Conservation (phyloP, 2,888 invertebrate species). For the Phrixothrix hirtus region DNA sequence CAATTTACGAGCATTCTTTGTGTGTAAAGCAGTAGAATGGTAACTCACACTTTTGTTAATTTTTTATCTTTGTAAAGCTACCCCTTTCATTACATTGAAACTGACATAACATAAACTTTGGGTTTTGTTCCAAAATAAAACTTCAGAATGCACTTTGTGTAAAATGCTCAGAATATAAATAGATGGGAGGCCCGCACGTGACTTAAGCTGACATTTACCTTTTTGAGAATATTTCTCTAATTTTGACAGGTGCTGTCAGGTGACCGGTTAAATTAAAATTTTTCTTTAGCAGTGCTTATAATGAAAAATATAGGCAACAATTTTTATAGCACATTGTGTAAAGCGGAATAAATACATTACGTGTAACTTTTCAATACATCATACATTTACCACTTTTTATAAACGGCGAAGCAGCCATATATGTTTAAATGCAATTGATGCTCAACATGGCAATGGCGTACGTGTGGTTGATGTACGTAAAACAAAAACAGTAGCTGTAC, state of each 20-base stretch:
- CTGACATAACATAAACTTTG: too few relatives aligned
- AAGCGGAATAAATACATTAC: conserved; percentile 13
- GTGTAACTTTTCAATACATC: neutral
- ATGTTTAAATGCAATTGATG: conserved; percentile 9
- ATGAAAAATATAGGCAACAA: neutral
- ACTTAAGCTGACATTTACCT: conserved; percentile 14
- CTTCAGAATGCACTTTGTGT: conserved; percentile 1
- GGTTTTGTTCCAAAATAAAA: neutral
- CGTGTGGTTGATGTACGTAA: conserved; percentile 4
- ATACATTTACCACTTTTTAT: conserved; percentile 15
- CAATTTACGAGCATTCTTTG: neutral
- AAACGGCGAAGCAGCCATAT: conserved; percentile 2
- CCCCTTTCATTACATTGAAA: too few relatives aligned
- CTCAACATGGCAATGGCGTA: conserved; percentile 13
- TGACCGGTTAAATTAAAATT: conserved; percentile 2
- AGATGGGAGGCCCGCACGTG: conserved; percentile 15
- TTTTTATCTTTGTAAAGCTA: too few relatives aligned
- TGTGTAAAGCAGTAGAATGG: neutral
- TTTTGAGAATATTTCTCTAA: conserved; percentile 1
- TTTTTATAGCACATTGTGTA: conserved; percentile 9
- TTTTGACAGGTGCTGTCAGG: conserved; percentile 24
- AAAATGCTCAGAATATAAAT: conserved; percentile 6
- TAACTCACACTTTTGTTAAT: neutral
- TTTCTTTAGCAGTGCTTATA: neutral
- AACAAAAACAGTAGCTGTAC: conserved; percentile 10